Evolutionary conservation across 2,888 invertebrate genomes (phyloP).

Genomic region (Diplolepis rosae): DNA sequence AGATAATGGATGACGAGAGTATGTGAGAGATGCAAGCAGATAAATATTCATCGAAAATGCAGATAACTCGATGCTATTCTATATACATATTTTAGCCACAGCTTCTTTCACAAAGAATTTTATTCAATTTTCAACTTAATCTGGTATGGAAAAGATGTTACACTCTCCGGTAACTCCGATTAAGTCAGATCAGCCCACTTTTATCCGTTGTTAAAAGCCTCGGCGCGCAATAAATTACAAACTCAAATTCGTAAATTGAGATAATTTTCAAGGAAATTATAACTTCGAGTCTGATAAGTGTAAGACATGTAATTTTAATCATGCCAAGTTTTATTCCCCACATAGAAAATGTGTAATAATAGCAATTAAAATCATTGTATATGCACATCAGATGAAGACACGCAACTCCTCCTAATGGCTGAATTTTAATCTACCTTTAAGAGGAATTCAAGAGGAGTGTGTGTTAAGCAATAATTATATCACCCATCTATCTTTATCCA

Average conservation of each 20-base stretch:
- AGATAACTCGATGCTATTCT: slow-evolving; percentile 28
- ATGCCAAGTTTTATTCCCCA: slow-evolving; percentile 8
- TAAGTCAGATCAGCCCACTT: neutral
- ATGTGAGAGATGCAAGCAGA: neutral
- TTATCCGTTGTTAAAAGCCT: neutral
- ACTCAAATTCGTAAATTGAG: neutral
- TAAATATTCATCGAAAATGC: slow-evolving; percentile 44
- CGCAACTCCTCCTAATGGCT: slow-evolving; percentile 21
- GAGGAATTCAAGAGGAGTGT: neutral
- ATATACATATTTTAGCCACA: neutral
- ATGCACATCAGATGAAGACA: slow-evolving; percentile 26
- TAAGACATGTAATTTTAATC: slow-evolving; percentile 20
- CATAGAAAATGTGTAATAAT: slow-evolving; percentile 5
- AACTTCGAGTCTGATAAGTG: neutral
- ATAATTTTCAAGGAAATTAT: slow-evolving; percentile 24
- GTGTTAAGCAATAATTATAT: slow-evolving; percentile 7
- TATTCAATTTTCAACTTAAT: neutral
- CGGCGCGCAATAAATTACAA: neutral
- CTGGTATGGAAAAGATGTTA: neutral
- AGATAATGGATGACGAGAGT: neutral
- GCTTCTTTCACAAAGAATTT: neutral
- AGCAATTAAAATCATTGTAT: slow-evolving; percentile 23
- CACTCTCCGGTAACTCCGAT: neutral
- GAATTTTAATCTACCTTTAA: slow-evolving; percentile 3
- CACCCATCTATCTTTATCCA: neutral